Evolutionary conservation across 2,113 vertebrate species (phyloP).

Genomic region (Crocuta crocuta): DNA sequence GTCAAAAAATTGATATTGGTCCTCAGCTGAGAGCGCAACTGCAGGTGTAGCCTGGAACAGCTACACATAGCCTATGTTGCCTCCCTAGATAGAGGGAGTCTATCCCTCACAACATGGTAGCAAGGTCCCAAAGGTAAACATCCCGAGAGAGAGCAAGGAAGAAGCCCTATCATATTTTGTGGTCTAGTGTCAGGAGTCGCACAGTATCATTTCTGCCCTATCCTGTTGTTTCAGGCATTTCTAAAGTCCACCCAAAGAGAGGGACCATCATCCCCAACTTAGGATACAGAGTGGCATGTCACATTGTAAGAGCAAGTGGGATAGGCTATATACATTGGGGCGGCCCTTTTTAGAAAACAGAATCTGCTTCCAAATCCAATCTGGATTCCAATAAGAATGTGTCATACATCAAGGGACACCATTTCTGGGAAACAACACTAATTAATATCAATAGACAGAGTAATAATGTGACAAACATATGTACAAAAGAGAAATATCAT

Average conservation of each 20-base stretch:
- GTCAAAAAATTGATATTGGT: background rate
- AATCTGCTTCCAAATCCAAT: background rate
- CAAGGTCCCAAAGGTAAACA: background rate
- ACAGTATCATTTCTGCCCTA: background rate
- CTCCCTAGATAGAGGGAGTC: no score
- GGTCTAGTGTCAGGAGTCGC: background rate
- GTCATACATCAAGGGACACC: background rate
- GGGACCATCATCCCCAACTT: background rate
- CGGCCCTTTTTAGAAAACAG: background rate
- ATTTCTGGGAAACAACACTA: constrained; percentile 38
- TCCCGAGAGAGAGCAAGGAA: background rate
- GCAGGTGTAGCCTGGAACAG: background rate
- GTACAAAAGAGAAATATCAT: background rate
- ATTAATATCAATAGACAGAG: constrained; percentile 8
- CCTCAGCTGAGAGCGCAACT: background rate
- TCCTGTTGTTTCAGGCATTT: background rate
- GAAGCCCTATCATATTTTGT: background rate
- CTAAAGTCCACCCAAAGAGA: background rate
- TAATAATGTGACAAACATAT: constrained; percentile 40
- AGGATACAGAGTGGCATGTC: background rate
- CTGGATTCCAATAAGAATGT: constrained; percentile 26
- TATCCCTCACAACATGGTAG: background rate
- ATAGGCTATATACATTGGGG: background rate
- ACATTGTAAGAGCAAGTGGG: background rate
- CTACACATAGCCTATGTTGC: no score